Conservation (phyloP, 2,888 invertebrate species). For the Drosophila anomalipes region DNA sequence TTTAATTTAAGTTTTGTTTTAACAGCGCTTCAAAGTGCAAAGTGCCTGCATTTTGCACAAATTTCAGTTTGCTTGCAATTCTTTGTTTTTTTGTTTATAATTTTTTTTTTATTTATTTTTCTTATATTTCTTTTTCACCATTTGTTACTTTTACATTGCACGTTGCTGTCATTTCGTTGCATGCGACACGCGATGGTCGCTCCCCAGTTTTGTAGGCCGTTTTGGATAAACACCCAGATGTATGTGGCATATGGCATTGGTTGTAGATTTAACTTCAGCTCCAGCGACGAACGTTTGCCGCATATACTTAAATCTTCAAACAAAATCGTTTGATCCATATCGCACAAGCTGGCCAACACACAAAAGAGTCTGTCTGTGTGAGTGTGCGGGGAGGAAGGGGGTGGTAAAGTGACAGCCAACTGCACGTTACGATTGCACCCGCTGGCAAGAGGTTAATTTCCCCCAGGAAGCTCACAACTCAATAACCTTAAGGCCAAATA, state of each 20-base stretch:
- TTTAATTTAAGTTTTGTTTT: constrained; percentile 78
- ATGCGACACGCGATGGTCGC: constrained; percentile 71
- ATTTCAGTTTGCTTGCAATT: constrained; percentile 48
- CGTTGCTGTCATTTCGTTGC: constrained; percentile 71
- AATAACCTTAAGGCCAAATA: constrained; percentile 73
- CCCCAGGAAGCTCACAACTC: constrained; percentile 74
- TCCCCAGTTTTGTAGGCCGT: constrained; percentile 56
- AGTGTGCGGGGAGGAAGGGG: not conserved
- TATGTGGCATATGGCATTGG: constrained; percentile 8
- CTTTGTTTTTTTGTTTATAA: constrained; percentile 3
- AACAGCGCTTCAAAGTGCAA: constrained; percentile 66
- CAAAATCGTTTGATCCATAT: constrained; percentile 81
- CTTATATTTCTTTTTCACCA: not conserved
- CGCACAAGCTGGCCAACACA: constrained; percentile 35
- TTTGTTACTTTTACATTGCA: constrained; percentile 37
- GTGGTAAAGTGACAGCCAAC: constrained; percentile 32
- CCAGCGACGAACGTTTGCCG: constrained; percentile 38
- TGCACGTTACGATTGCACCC: constrained; percentile 53
- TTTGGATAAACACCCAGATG: constrained; percentile 28
- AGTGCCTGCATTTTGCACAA: constrained; percentile 75
- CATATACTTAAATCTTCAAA: constrained; percentile 74
- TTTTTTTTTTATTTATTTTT: constrained; percentile 6
- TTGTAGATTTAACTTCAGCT: not conserved
- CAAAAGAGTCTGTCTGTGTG: not conserved
- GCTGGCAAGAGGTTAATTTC: constrained; percentile 76